Conservation (phyloP, 2,797 vertebrate genomes). For the Phataginus tetradactyla region DNA sequence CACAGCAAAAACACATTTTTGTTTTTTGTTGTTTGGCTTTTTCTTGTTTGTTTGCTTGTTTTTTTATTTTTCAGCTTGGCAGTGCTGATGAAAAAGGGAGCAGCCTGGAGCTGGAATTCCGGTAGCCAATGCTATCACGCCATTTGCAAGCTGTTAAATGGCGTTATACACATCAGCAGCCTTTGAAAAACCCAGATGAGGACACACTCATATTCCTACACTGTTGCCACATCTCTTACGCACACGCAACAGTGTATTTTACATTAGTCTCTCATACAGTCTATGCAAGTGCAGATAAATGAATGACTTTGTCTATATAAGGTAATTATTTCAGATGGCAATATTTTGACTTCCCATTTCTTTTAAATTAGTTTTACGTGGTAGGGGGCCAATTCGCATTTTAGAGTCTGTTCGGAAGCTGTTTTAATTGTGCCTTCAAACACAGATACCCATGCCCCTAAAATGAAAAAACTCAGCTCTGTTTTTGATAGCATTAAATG, state of each 20-base stretch:
- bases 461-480: not conserved
- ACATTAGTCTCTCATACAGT: not conserved
- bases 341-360: conserved; percentile 75
- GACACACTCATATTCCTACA: not conserved
- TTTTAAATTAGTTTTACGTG: conserved; percentile 71
- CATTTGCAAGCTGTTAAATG: not conserved
- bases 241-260: not conserved
- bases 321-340: conserved; percentile 70
- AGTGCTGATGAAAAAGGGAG: not conserved
- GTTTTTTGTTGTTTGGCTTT: not conserved
- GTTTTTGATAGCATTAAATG: not conserved
- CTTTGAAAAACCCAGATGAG: not conserved
- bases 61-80: not conserved
- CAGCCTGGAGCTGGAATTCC: not conserved
- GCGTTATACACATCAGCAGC: not conserved
- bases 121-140: not conserved
- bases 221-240: not conserved
- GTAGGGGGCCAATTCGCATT: conserved; percentile 67
- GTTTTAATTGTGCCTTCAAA: conserved; percentile 67
- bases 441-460: not conserved
- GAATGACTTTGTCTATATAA: conserved; percentile 49
- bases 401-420: conserved; percentile 44
- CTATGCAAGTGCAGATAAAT: conserved; percentile 42
- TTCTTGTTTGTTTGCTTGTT: not conserved
- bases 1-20: not conserved